Conservation (phyloP, 1,140 invertebrate genomes). For the Pomacea maculata region DNA sequence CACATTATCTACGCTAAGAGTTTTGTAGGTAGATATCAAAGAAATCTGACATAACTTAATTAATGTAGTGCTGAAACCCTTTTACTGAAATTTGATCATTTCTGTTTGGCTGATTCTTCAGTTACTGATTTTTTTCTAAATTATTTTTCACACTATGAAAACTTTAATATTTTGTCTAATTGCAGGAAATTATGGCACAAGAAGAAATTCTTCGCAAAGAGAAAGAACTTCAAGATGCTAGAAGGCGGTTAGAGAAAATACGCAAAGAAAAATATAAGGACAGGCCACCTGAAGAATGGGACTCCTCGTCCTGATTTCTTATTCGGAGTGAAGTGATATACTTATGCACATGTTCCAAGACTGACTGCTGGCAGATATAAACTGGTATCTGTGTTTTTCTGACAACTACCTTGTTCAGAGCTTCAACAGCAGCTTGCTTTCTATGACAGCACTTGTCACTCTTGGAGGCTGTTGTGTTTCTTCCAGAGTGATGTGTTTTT, state of each 20-base stretch:
- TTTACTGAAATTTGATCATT: too few species aligned
- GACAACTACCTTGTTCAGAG: not conserved
- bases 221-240: slow-evolving; percentile 90
- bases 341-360: not conserved
- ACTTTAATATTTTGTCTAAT: not conserved
- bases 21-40: too few species aligned
- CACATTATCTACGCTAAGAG: too few species aligned
- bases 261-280: slow-evolving; percentile 65
- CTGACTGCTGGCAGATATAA: not conserved
- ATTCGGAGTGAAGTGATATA: not conserved
- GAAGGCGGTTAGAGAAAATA: slow-evolving; percentile 78
- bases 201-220: slow-evolving; percentile 90
- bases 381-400: not conserved
- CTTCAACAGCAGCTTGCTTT: not conserved
- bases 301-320: slow-evolving; percentile 34
- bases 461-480: not conserved
- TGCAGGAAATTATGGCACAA: slow-evolving; percentile 67
- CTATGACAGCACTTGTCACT: not conserved
- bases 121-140: too few species aligned
- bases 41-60: not conserved
- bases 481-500: not conserved
- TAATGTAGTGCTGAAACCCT: too few species aligned
- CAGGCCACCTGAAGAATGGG: slow-evolving; percentile 44
- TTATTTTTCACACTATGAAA: too few species aligned
- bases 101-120: not conserved